Conservation (phyloP, 2,113 vertebrate genomes). For the Nansenia antarctica region DNA sequence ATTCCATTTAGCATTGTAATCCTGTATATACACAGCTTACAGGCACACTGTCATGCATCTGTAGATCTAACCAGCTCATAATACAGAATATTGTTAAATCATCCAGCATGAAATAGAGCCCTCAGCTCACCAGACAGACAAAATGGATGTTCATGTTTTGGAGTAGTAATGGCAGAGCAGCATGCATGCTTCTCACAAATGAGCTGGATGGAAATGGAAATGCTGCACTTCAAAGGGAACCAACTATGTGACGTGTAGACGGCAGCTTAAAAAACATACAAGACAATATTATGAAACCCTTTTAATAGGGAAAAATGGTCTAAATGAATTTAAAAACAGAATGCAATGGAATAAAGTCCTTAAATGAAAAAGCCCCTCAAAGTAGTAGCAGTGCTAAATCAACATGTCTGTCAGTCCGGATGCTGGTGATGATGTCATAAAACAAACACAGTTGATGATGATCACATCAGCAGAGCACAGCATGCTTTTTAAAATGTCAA, state of each 20-base stretch:
- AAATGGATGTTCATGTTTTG: slow-evolving; percentile 47
- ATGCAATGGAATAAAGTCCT: not conserved
- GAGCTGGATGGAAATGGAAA: slow-evolving; percentile 19
- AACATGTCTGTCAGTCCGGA: slow-evolving; percentile 4
- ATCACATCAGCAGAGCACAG: slow-evolving; percentile 23
- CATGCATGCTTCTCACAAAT: slow-evolving; percentile 55
- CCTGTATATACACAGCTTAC: no score
- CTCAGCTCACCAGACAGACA: slow-evolving; percentile 33
- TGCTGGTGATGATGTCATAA: slow-evolving; percentile 24
- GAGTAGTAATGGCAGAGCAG: slow-evolving; percentile 40
- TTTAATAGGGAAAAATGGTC: not conserved
- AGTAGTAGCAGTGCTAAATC: not conserved
- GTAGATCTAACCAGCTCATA: no score
- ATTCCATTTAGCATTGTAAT: no score
- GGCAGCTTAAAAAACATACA: slow-evolving; percentile 30
- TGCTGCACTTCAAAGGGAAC: slow-evolving; percentile 31
- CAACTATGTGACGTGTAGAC: slow-evolving; percentile 11
- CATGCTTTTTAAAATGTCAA: no score
- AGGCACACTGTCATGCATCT: no score
- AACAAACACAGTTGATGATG: not conserved
- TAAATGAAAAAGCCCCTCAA: slow-evolving; percentile 4
- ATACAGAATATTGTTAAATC: no score
- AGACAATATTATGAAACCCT: not conserved
- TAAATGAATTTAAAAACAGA: not conserved
- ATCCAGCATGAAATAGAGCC: slow-evolving; percentile 48